phyloP scores from a whole-genome alignment of 2,888 invertebrate species.

The Epinotia bilunana region DNA sequence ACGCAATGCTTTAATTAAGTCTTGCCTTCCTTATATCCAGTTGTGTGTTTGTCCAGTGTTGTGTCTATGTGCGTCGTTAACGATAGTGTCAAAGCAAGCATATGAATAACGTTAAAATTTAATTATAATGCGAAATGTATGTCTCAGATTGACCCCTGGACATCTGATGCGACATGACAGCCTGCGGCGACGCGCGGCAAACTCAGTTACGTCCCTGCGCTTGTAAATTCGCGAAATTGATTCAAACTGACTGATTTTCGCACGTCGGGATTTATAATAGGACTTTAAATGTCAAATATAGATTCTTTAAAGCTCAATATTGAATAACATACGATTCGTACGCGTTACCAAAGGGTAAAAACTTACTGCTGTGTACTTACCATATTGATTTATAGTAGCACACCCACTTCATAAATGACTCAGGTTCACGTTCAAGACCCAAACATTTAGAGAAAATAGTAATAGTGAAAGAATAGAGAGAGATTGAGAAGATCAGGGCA shows the following conservation, averaged over 20 bases:
- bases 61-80: background rate
- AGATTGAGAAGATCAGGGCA: too few relatives aligned
- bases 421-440: too few relatives aligned
- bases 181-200: constrained; percentile 16
- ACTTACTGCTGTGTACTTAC: too few relatives aligned
- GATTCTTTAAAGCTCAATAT: background rate
- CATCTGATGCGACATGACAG: constrained; percentile 18
- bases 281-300: background rate
- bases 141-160: background rate
- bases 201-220: constrained; percentile 12
- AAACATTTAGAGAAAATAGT: too few relatives aligned
- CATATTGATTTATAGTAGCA: too few relatives aligned
- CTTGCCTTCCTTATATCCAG: constrained; percentile 13
- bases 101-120: background rate
- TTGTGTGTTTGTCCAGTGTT: background rate
- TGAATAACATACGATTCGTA: background rate
- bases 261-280: constrained; percentile 4
- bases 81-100: background rate
- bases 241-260: constrained; percentile 9
- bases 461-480: too few relatives aligned
- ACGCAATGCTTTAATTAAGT: constrained; percentile 8
- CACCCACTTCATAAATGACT: too few relatives aligned
- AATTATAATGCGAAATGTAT: background rate
- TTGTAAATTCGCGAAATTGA: constrained; percentile 16
- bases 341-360: too few relatives aligned